Evolutionary conservation across 64 coral and sea anemone genomes (phyloP).

Genomic region (Stylophora pistillata): DNA sequence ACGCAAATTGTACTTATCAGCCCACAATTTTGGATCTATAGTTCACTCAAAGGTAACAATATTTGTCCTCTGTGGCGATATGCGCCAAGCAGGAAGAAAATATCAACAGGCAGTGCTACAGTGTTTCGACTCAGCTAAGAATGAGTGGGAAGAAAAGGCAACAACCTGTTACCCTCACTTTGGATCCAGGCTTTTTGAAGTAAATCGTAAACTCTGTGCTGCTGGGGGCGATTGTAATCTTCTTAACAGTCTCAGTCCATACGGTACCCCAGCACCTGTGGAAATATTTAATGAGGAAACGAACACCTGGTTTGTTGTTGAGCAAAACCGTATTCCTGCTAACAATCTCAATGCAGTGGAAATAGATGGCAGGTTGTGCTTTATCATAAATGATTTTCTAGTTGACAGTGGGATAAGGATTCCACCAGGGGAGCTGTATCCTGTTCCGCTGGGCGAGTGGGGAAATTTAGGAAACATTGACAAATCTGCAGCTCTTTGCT

Average conservation of each 20-base stretch:
- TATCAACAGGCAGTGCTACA: not conserved
- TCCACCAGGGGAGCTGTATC: conserved; percentile 21
- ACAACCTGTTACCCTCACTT: not conserved
- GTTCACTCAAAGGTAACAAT: not conserved
- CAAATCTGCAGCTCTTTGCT: not conserved
- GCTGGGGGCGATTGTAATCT: not conserved
- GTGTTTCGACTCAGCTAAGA: not conserved
- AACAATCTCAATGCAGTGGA: conserved; percentile 40
- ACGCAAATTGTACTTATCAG: not conserved
- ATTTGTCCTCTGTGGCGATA: not conserved
- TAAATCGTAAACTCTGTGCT: not conserved
- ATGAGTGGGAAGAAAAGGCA: conserved; percentile 1
- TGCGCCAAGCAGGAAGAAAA: fast-evolving
- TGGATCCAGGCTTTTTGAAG: conserved; percentile 10
- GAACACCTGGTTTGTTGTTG: conserved; percentile 11
- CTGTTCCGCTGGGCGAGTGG: conserved; percentile 33
- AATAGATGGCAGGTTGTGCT: conserved; percentile 23
- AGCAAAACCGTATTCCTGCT: conserved; percentile 38
- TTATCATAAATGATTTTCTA: conserved; percentile 7
- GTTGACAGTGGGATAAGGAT: conserved; percentile 51
- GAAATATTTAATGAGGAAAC: conserved; percentile 22
- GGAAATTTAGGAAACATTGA: not conserved
- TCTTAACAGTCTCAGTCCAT: not conserved
- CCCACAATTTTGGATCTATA: not conserved
- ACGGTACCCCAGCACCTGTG: not conserved